A percentile compares a stretch with the other conserved stretches of the same genome.
Evolutionary conservation across 2,888 invertebrate genomes (phyloP).

Genomic region (Sarcophaga variegata): DNA sequence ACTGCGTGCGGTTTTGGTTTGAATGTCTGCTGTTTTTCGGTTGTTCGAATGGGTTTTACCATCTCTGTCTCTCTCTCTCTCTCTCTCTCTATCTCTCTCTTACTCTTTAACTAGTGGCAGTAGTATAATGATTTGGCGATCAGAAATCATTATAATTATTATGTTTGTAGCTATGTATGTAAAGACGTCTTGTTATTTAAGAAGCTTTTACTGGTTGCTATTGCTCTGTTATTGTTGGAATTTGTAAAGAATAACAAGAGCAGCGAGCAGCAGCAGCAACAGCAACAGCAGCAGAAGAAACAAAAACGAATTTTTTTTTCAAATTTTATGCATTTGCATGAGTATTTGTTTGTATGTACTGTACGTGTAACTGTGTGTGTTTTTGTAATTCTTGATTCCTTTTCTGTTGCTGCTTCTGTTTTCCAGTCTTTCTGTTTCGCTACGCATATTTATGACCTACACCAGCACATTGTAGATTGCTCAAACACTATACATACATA

Average conservation of each 20-base stretch:
- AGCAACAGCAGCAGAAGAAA: constrained; percentile 25
- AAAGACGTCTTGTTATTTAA: neutral
- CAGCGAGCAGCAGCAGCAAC: neutral
- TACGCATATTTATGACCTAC: neutral
- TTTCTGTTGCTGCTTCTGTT: neutral
- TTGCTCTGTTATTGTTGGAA: neutral
- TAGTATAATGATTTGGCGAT: neutral
- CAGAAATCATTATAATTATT: neutral
- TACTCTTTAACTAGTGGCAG: neutral
- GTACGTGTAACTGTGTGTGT: constrained; percentile 1
- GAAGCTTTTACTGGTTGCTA: neutral
- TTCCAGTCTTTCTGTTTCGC: neutral
- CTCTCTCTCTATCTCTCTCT: neutral
- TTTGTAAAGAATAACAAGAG: neutral
- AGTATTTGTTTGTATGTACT: neutral
- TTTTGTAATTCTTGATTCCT: constrained; percentile 26
- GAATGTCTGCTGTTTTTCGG: neutral
- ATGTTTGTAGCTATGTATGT: neutral
- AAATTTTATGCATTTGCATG: constrained; percentile 47
- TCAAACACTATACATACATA: too few species aligned
- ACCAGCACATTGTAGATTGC: too few species aligned
- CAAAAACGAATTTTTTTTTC: constrained; percentile 24
- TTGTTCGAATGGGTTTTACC: neutral
- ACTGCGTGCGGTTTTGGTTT: constrained; percentile 54
- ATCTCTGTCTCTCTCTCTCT: neutral